Evolutionary conservation across 2,888 invertebrate genomes (phyloP), one percentile per base, ranked within the genome.

Genomic region (Sceliomorpha sp.): DNA sequence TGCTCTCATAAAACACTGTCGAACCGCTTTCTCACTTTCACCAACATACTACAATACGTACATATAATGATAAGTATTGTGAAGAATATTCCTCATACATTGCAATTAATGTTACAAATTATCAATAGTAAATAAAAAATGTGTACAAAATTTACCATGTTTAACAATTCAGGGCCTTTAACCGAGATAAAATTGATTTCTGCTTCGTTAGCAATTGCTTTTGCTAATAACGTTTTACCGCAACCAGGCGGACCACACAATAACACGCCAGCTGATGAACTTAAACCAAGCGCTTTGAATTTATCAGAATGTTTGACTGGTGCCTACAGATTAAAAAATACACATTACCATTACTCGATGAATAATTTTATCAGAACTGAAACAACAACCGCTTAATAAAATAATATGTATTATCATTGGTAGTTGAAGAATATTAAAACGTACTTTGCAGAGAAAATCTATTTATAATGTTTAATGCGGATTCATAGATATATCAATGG

Each of bases 171-270:
- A 0, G 99, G 99, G 9, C 99, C 99, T 89, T 99, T 99, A 0
- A 99, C 98, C 4, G 98, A 98, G 79, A 99, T 98, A 80, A 99
- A 99, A 89, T 99, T 99, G 31, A 99, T 96, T 24, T 98, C 98
- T 29, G 98, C 97, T 89, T 99, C 99, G 89, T 99, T 99, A 0
- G 99, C 99, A 29, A 99, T 94, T 14, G 99, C 99, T 90, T 99
- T 99, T 1, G 99, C 99, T 47, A 99, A 89, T 17, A 99, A 90
- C 0, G 99, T 99, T 90, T 99, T 99, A 42, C 96, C 96, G 85
- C 96, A 96, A 50, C 99, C 99, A 2, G 99, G 99, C 3, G 99
- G 99, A 0, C 99, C 99, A 87, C 97, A 98, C 1, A 99, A 90
- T 62, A 99, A 89, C 1, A 99, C 94, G 27, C 99, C 99, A 51